Base-by-base conservation (phyloP, 2,113 vertebrate genomes). In the Bettongia penicillata region DNA sequence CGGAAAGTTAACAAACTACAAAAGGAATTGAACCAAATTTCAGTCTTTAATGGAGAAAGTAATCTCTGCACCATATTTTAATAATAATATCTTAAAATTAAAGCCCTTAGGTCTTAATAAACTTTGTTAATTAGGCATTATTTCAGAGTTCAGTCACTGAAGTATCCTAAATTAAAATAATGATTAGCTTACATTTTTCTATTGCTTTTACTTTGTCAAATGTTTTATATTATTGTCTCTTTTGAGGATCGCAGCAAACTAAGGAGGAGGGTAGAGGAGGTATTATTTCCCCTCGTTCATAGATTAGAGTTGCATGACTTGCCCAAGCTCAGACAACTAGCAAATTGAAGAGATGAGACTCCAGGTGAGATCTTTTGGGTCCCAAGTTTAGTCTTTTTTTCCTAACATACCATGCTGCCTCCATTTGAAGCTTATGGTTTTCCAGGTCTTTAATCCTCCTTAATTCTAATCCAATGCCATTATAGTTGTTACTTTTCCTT, bases 41-140 rank as follows among this genome's bases (percentile, higher is more conserved):
- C 2, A 77, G 77, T 96, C 68, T 50, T 68, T 68, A 68, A 77
- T 77, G 61, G 5, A 16, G 14, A 77, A 84, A 84, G 1, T 23
- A 43, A 84, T 84, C n/a, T 43, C 6, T 43, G 19, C 19, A 84
- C 37, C 14, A 43, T 43, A n/a, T 84, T 84, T 94, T 91, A 91
- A 91, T 55, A 51, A 11, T 91, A 91, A 95, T 57, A 14, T 93
- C 96, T 92, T 24, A 23, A 89, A 3, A 51, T 51, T 91, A 91
- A n/a, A 31, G 28, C 53, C n/a, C 28, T 16, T 95, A 90, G 37
- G 25, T 90, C 91, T 43, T 84, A 16, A 16, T 31, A 50, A 92
- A 48, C 8, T 84, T 91, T 92, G 57, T 43, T 90, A 94, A 96
- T 48, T 9, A 84, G 93, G 0, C 43, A 90, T 1, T 43, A 43